Evolutionary conservation across 2,113 vertebrate species (phyloP).

Genomic region (Petrocephalus zakoni): DNA sequence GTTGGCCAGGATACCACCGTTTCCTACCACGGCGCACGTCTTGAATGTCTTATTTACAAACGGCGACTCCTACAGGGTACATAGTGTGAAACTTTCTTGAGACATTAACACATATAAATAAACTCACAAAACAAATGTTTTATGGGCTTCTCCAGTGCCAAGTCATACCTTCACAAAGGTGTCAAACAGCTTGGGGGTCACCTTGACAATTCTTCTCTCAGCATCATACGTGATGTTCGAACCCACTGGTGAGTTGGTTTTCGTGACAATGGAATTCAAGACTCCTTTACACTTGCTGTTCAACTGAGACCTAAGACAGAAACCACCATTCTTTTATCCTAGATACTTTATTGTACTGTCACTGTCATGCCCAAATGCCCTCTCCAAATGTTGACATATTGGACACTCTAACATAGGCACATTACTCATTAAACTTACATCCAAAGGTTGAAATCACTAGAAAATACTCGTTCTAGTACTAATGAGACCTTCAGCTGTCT

Average conservation of each 20-base stretch:
- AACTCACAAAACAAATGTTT: not conserved
- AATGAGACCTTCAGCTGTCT: too few relatives aligned
- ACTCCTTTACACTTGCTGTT: constrained; percentile 46
- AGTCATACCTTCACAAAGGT: constrained; percentile 55
- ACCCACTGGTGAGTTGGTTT: constrained; percentile 58
- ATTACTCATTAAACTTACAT: not conserved
- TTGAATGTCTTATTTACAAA: constrained; percentile 49
- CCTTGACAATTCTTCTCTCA: constrained; percentile 47
- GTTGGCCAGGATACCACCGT: constrained; percentile 60
- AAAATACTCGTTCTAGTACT: not conserved
- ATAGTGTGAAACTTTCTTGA: not conserved
- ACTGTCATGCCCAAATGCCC: not conserved
- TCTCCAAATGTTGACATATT: too few relatives aligned
- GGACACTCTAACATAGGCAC: not conserved
- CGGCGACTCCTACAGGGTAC: constrained; percentile 44
- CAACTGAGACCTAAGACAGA: constrained; percentile 47
- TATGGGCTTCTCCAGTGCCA: not conserved
- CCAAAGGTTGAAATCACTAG: not conserved
- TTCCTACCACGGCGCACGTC: constrained; percentile 63
- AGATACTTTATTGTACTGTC: not conserved
- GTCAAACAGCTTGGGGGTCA: constrained; percentile 50
- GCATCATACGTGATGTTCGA: constrained; percentile 54
- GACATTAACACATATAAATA: not conserved
- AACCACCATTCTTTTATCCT: not conserved
- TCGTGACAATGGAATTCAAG: constrained; percentile 53